Base-by-base conservation (phyloP, 2,888 invertebrate genomes). In the Icerya purchasi region DNA sequence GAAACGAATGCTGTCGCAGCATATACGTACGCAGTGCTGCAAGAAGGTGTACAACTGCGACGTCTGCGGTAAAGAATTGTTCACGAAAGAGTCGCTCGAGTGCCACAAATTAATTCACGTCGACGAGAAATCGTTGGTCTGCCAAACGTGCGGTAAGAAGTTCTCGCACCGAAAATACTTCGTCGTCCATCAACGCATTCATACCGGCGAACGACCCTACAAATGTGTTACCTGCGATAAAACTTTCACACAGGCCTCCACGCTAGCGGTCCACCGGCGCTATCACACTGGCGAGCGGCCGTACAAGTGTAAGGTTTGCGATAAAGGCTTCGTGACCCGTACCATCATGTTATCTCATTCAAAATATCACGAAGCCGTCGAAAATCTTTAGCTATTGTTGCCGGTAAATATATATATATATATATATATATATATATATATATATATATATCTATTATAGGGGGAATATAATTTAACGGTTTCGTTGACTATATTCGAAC, bases 241-340 rank as follows among this genome's bases (percentile, higher is more conserved):
- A 59, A 62, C 62, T 0, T 63, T 63, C 36, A 63, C 63, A 19
- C 63, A 63, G 22, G 62, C 62, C 19, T 61, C 62, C 1, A 59
- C 63, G 8, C 25, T 63, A 10, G 58, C 61, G 10, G 62, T 62
- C 20, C 63, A 63, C 53, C 62, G 61, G 21, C 61, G 63, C 20
- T 62, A 62, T 57, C 63, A 63, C 19, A 63, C 63, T 1, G 63
- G 63, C n/a, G 63, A 63, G 22, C 51, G 62, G 20, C 63, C 63
- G 1, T 63, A 63, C 23, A 62, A 63, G 53, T 63, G 63, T 56
- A 58, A 62, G 3, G 57, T 63, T 3, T 63, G 63, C 20, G 58
- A 58, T 2, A 62, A 63, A 24, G 59, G 63, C 23, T 63, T 63
- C 50, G 62, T 62, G 1, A 62, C 61, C 19, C 58, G 61, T n/a